These are phyloP conservation scores for Nowickia ferox DNA, from an alignment of 2,888 invertebrate genomes.

Conservation along the genomic window DNA sequence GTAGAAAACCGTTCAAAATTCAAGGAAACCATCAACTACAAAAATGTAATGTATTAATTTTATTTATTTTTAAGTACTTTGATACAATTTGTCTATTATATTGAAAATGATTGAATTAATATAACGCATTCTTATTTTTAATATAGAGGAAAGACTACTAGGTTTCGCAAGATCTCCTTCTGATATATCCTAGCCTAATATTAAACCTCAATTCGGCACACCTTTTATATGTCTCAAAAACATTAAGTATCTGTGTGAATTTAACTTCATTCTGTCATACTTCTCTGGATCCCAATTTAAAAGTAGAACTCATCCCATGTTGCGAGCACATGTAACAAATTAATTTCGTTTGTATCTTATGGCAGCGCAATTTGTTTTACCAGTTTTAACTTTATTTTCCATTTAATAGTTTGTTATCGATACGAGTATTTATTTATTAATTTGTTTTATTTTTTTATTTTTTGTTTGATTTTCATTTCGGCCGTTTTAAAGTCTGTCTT, in stretches of 20 bases:
- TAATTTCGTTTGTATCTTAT: conserved; percentile 30
- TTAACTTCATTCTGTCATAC: conserved; percentile 21
- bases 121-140: too few species aligned
- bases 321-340: conserved; percentile 37
- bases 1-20: too few species aligned
- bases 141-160: too few species aligned
- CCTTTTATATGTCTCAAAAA: too few species aligned
- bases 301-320: conserved; percentile 33
- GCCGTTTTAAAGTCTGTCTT: conserved; percentile 21
- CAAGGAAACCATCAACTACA: too few species aligned
- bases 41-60: too few species aligned
- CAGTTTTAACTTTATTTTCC: conserved; percentile 32
- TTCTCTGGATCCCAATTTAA: not conserved
- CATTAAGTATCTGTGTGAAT: conserved; percentile 1
- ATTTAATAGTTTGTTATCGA: conserved; percentile 47
- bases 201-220: too few species aligned
- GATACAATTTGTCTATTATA: too few species aligned
- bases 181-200: too few species aligned
- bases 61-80: too few species aligned
- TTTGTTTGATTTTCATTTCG: conserved; percentile 14
- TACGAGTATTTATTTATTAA: conserved; percentile 20
- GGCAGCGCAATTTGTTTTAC: conserved; percentile 56
- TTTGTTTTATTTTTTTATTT: not conserved
- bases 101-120: too few species aligned
- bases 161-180: too few species aligned